Evolutionary conservation across 2,888 invertebrate genomes (phyloP).

Genomic region (Sesamia inferens): DNA sequence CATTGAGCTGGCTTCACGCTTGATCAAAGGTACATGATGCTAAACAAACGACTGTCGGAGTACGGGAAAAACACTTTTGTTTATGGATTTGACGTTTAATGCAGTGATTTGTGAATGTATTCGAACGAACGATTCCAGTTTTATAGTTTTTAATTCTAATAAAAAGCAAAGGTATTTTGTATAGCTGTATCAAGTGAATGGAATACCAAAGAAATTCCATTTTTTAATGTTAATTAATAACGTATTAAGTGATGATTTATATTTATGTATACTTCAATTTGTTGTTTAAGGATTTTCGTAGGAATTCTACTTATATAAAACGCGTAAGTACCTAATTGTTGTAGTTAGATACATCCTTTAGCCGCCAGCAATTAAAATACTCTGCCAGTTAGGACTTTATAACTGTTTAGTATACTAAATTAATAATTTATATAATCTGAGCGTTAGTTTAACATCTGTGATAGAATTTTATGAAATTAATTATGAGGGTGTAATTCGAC

Average conservation of each 20-base stretch:
- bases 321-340: constrained; percentile 32
- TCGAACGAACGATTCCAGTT: constrained; percentile 56
- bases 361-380: constrained; percentile 51
- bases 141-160: constrained; percentile 31
- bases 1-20: constrained; percentile 60
- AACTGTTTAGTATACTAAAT: constrained; percentile 43
- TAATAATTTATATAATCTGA: constrained; percentile 52
- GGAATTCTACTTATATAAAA: constrained; percentile 28
- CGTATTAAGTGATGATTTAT: constrained; percentile 26
- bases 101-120: constrained; percentile 57
- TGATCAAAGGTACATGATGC: constrained; percentile 50
- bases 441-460: constrained; percentile 68
- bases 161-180: constrained; percentile 32
- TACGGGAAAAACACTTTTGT: constrained; percentile 25
- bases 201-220: constrained; percentile 42
- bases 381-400: constrained; percentile 49
- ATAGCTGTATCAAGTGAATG: constrained; percentile 27
- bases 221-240: constrained; percentile 30
- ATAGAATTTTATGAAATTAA: constrained; percentile 66
- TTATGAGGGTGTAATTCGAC: constrained; percentile 48
- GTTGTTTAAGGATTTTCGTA: constrained; percentile 31
- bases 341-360: constrained; percentile 41
- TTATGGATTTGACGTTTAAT: constrained; percentile 54
- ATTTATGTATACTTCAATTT: constrained; percentile 33
- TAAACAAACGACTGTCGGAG: constrained; percentile 28